These are phyloP conservation scores for Actinopyga echinites DNA, from an alignment of 53 echinoderm and acorn worm genomes.

Conservation along the genomic window DNA sequence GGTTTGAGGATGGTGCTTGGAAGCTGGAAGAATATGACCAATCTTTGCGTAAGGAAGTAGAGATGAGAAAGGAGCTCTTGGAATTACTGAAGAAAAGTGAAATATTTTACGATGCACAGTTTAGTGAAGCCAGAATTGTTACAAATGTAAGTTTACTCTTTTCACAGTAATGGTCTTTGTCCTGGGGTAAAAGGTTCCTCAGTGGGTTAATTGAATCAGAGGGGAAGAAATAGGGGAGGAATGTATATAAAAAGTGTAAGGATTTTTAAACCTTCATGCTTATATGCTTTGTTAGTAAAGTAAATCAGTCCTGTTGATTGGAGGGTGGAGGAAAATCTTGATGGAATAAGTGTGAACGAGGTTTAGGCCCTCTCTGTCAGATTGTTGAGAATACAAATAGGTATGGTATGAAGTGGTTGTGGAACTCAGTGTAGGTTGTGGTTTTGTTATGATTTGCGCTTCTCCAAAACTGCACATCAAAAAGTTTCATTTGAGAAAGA, in stretches of 20 bases:
- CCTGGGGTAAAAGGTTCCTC: background rate
- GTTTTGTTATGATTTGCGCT: too few species aligned
- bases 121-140: slow-evolving; percentile 94
- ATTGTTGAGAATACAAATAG: too few species aligned
- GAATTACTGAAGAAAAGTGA: slow-evolving; percentile 92
- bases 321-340: too few species aligned
- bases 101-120: slow-evolving; percentile 96
- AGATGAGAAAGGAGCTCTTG: slow-evolving; percentile 73
- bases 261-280: background rate
- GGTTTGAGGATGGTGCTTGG: slow-evolving; percentile 95
- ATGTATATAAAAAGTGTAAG: too few species aligned
- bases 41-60: slow-evolving; percentile 82
- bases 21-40: slow-evolving; percentile 89
- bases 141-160: slow-evolving; percentile 78
- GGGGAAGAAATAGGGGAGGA: background rate
- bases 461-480: too few species aligned
- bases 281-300: too few species aligned
- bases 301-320: too few species aligned
- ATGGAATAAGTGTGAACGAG: too few species aligned
- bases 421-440: too few species aligned
- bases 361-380: too few species aligned
- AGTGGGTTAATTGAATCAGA: background rate
- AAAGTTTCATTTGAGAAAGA: too few species aligned
- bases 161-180: background rate
- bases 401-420: too few species aligned